phyloP scores from a whole-genome alignment of 2,888 invertebrate genomes.

The Aspidiotus rigidus region DNA sequence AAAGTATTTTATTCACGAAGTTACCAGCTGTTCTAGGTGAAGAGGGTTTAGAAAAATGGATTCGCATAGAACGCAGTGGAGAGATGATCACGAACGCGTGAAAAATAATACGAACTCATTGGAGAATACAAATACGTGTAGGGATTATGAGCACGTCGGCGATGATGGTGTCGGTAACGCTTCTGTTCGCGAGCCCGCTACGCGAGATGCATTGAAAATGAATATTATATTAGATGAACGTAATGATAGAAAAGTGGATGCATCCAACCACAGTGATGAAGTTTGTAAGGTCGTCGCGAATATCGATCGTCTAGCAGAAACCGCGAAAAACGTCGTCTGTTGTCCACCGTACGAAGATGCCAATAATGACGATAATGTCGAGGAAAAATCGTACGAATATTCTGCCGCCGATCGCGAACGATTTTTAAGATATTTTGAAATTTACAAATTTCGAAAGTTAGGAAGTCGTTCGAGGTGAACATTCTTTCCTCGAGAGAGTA shows the following conservation, averaged over 20 bases:
- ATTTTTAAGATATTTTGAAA: neutral
- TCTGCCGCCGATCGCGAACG: conserved; percentile 10
- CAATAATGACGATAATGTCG: conserved; percentile 5
- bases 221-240: neutral
- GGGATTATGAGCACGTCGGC: no score
- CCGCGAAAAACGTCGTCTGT: neutral
- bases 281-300: neutral
- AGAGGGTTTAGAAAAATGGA: no score
- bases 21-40: no score
- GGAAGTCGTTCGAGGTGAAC: no score
- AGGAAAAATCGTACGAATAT: neutral
- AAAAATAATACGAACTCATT: no score
- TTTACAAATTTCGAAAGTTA: conserved; percentile 9
- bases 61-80: no score
- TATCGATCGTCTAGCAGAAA: neutral
- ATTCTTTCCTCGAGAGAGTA: no score
- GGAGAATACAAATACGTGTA: no score
- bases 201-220: conserved; percentile 2
- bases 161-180: neutral
- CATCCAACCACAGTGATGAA: neutral
- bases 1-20: neutral
- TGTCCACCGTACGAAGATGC: neutral
- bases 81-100: no score
- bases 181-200: conserved; percentile 4
- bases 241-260: neutral